phyloP scores from a whole-genome alignment of 1,140 invertebrate genomes.

The Drosophila baimaii region DNA sequence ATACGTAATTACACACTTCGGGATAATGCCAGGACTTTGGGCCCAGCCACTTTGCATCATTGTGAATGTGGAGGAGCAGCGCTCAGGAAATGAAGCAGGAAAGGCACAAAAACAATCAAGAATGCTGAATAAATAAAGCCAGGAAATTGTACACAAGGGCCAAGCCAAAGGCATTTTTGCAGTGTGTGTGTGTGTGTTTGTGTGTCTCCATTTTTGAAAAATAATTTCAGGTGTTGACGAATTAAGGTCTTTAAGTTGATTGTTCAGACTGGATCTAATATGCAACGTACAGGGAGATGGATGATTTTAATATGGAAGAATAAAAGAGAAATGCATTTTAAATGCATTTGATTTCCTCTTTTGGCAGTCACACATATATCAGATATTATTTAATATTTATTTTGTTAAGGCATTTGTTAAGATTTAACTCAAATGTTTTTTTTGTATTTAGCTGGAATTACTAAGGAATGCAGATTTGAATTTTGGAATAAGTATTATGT shows the following conservation, averaged over 20 bases:
- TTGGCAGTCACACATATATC: too few relatives aligned
- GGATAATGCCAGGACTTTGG: constrained; percentile 55
- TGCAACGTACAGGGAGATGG: constrained; percentile 1
- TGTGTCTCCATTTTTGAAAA: constrained; percentile 18
- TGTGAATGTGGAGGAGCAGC: constrained; percentile 19
- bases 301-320: too few relatives aligned
- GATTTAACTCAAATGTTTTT: not conserved
- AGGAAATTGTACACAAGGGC: constrained; percentile 25
- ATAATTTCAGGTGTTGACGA: constrained; percentile 13
- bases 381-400: not conserved
- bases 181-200: too few relatives aligned
- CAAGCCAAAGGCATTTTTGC: constrained; percentile 14
- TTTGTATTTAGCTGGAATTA: not conserved
- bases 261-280: not conserved
- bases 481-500: too few relatives aligned
- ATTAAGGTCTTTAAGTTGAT: constrained; percentile 4
- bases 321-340: not conserved
- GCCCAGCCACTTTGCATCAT: constrained; percentile 56
- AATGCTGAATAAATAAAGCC: constrained; percentile 38
- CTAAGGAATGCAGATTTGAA: not conserved
- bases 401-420: not conserved
- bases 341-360: not conserved
- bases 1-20: constrained; percentile 72
- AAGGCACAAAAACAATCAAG: constrained; percentile 53
- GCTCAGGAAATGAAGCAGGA: constrained; percentile 44